phyloP scores from a whole-genome alignment of 2,797 vertebrate genomes.

The Adelosebastes latens region DNA sequence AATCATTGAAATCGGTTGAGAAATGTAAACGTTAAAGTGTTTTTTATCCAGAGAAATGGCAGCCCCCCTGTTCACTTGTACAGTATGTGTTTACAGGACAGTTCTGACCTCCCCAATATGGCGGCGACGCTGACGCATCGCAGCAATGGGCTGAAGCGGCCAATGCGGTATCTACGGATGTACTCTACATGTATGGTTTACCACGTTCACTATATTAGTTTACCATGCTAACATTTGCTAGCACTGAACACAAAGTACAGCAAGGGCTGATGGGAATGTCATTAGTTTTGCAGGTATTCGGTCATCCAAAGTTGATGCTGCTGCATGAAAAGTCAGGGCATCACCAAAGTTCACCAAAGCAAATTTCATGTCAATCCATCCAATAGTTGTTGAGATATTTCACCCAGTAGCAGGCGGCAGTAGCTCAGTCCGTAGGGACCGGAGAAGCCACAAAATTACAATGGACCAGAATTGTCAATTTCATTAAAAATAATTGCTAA shows the following conservation, averaged over 20 bases:
- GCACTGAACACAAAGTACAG: background rate
- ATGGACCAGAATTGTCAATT: background rate
- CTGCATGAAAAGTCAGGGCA: background rate
- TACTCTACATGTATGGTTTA: too few species aligned
- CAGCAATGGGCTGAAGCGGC: too few species aligned
- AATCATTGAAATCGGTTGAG: too few species aligned
- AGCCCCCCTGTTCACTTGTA: too few species aligned
- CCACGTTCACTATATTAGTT: background rate
- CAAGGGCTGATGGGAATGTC: background rate
- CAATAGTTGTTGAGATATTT: background rate
- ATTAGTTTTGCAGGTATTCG: background rate
- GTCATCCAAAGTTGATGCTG: background rate
- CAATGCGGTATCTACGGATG: too few species aligned
- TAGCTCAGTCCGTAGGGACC: background rate
- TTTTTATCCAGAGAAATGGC: too few species aligned
- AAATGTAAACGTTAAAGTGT: too few species aligned
- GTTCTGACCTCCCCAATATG: too few species aligned
- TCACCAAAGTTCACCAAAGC: background rate
- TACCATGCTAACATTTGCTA: background rate
- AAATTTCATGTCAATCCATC: background rate
- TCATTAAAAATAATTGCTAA: background rate
- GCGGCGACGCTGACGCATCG: too few species aligned
- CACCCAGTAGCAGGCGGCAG: background rate
- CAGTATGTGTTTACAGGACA: too few species aligned
- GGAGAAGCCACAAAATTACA: background rate